Conservation (phyloP, 2,888 invertebrate species). For the Tanytarsus gracilentus region DNA sequence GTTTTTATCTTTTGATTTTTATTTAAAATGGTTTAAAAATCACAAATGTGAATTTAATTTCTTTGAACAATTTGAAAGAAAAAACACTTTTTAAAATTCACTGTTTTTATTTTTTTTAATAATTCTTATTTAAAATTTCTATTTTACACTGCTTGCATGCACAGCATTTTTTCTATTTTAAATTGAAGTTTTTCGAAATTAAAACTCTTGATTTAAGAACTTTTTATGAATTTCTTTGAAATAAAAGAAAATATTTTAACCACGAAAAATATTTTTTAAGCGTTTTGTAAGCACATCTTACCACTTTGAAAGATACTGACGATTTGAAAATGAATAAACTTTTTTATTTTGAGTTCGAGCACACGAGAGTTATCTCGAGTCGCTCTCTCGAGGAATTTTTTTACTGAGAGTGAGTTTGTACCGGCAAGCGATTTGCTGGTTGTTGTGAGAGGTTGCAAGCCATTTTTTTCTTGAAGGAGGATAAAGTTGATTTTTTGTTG, state of each 20-base stretch:
- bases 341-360: neutral
- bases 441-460: neutral
- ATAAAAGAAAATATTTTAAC: neutral
- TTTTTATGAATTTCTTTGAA: neutral
- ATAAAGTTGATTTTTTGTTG: neutral
- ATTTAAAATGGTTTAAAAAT: too few species aligned
- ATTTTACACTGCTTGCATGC: too few species aligned
- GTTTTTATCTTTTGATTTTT: too few species aligned
- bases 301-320: slow-evolving; percentile 23
- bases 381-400: too few species aligned
- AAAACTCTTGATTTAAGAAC: neutral
- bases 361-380: neutral
- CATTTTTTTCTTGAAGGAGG: neutral
- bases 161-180: neutral
- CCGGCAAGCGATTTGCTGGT: too few species aligned
- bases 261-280: neutral
- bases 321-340: slow-evolving; percentile 15
- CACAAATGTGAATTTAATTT: too few species aligned
- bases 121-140: too few species aligned
- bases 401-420: too few species aligned
- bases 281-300: slow-evolving; percentile 21
- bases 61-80: too few species aligned
- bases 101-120: too few species aligned
- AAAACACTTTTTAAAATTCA: too few species aligned
- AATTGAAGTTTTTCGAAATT: neutral